These are phyloP conservation scores for Porites evermanni DNA, from an alignment of 92 coral and sea anemone species.

Conservation along the genomic window DNA sequence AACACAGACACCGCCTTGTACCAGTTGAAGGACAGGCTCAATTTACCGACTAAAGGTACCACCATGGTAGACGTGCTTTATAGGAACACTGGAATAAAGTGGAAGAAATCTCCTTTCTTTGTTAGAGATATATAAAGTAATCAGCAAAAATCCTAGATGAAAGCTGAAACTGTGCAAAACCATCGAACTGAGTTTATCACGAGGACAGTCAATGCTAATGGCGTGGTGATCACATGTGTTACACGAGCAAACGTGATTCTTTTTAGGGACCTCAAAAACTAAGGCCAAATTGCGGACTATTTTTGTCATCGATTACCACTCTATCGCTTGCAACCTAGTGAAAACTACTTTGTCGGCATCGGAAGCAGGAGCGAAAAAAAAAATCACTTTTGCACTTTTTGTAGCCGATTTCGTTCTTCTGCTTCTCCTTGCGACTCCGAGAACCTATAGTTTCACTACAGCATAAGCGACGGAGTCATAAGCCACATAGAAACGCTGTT, in stretches of 20 bases:
- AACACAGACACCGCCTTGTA: slow-evolving; percentile 82
- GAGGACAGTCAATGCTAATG: neutral
- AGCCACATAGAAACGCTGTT: no score
- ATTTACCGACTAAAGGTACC: slow-evolving; percentile 77
- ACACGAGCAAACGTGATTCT: neutral
- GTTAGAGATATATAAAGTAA: slow-evolving; percentile 25
- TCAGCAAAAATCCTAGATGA: slow-evolving; percentile 1
- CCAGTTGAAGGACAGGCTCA: slow-evolving; percentile 78
- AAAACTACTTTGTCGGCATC: no score
- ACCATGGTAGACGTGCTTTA: slow-evolving; percentile 77
- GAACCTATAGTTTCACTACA: no score
- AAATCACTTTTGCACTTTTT: no score
- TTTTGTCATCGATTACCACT: no score
- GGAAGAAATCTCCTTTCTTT: slow-evolving; percentile 83
- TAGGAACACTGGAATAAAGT: slow-evolving; percentile 88
- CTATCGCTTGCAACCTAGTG: no score
- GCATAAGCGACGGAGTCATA: no score
- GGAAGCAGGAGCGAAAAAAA: no score
- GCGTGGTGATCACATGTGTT: neutral
- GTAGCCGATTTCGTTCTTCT: no score
- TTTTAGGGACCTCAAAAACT: neutral
- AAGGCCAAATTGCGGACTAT: neutral
- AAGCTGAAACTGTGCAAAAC: neutral
- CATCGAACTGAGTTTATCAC: neutral
- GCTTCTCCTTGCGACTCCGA: no score